These are phyloP conservation scores for Phocoena phocoena DNA, from an alignment of 2,113 vertebrate species.

Conservation along the genomic window DNA sequence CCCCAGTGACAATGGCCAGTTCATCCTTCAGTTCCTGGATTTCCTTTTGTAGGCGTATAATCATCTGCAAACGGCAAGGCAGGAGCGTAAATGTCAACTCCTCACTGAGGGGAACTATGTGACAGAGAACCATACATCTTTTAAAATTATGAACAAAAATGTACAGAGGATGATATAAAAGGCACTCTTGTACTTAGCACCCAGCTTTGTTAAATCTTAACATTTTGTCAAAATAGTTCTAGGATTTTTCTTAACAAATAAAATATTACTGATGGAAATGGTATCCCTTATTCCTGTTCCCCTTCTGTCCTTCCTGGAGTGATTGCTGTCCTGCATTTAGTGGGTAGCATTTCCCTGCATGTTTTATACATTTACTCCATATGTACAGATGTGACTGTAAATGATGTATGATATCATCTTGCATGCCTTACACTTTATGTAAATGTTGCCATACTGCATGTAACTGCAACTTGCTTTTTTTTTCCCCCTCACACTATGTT, in stretches of 20 bases:
- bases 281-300: background rate
- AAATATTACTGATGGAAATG: background rate
- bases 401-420: background rate
- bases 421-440: background rate
- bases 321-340: background rate
- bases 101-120: background rate
- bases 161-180: background rate
- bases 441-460: background rate
- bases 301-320: background rate
- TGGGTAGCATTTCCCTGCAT: background rate
- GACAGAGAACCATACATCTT: background rate
- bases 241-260: background rate
- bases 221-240: background rate
- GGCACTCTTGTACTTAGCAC: background rate
- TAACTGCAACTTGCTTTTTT: background rate
- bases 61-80: slow-evolving; percentile 85
- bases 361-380: background rate
- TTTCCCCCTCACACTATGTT: background rate
- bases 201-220: background rate
- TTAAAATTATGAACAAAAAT: background rate
- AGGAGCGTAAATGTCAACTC: slow-evolving; percentile 51
- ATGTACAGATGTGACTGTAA: background rate
- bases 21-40: slow-evolving; percentile 92
- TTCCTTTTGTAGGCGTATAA: slow-evolving; percentile 90
- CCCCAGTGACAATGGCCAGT: slow-evolving; percentile 89